These are phyloP conservation scores for Platalea minor DNA, from an alignment of 2,797 vertebrate genomes.

Conservation along the genomic window DNA sequence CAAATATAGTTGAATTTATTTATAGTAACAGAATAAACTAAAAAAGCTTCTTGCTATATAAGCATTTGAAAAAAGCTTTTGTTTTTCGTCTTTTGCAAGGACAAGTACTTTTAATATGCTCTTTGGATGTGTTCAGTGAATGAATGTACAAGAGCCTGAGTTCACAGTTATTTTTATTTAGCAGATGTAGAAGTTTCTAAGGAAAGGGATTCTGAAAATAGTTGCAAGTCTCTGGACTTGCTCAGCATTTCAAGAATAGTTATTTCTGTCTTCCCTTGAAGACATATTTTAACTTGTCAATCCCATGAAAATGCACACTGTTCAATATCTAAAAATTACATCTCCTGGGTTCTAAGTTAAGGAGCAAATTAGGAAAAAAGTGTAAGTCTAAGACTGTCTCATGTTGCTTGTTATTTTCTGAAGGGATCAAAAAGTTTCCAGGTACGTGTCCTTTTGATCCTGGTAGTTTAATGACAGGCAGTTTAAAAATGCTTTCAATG, in stretches of 20 bases:
- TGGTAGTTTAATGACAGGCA: neutral
- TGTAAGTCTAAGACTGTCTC: neutral
- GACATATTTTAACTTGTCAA: neutral
- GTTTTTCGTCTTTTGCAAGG: neutral
- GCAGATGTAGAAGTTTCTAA: neutral
- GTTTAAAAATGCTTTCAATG: neutral
- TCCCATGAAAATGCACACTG: neutral
- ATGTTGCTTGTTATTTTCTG: neutral
- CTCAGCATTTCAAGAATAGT: neutral
- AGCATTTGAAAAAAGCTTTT: neutral
- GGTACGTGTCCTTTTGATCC: neutral
- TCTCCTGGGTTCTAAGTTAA: neutral
- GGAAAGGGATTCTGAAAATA: conserved; percentile 24
- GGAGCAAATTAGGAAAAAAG: neutral
- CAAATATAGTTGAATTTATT: neutral
- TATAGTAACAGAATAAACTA: neutral
- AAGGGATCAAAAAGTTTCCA: neutral
- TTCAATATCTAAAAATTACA: neutral
- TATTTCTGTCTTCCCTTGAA: neutral
- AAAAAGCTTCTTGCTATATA: neutral
- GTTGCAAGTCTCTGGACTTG: neutral
- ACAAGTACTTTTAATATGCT: neutral
- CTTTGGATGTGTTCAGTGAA: neutral
- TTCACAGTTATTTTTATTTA: conserved; percentile 13
- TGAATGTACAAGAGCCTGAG: neutral